A percentile compares a stretch with the other conserved stretches of the same genome.
Conservation (phyloP, 2,888 invertebrate genomes). For the Masnerella sp. region DNA sequence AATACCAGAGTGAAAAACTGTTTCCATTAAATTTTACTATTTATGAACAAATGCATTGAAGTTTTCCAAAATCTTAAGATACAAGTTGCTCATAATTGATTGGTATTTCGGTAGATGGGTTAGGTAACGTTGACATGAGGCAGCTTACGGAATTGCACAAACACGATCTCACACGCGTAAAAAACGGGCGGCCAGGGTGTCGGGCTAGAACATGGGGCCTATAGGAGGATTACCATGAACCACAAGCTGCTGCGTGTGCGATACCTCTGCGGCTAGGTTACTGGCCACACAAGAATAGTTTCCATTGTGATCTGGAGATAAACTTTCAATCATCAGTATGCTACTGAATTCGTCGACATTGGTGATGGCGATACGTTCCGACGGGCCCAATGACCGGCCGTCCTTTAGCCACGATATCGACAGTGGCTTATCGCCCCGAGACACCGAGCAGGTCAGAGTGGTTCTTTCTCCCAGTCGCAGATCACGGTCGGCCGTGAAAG, state of each 20-base stretch:
- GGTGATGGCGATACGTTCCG: conserved; percentile 83
- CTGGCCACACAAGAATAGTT: conserved; percentile 87
- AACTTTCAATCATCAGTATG: conserved; percentile 87
- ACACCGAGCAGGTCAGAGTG: conserved; percentile 86
- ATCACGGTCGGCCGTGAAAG: conserved; percentile 84
- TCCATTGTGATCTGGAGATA: conserved; percentile 87
- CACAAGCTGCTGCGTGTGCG: conserved; percentile 85
- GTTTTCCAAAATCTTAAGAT: too few species aligned
- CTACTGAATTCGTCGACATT: conserved; percentile 88
- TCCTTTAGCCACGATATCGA: conserved; percentile 89
- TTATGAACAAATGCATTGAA: too few species aligned
- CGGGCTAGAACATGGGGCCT: conserved; percentile 72
- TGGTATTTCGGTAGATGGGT: too few species aligned
- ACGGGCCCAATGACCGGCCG: conserved; percentile 82
- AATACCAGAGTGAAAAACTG: too few species aligned
- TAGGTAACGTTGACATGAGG: too few species aligned
- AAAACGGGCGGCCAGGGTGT: conserved; percentile 73
- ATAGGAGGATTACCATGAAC: conserved; percentile 86
- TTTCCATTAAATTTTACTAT: too few species aligned
- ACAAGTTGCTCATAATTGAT: too few species aligned
- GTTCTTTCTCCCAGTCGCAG: conserved; percentile 86
- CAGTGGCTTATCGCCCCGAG: conserved; percentile 87
- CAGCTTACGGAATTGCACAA: conserved; percentile 58
- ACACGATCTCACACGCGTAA: conserved; percentile 57
- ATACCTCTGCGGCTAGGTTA: conserved; percentile 86